phyloP scores from a whole-genome alignment of 2,797 vertebrate species.

The Eupleurogrammus muticus region DNA sequence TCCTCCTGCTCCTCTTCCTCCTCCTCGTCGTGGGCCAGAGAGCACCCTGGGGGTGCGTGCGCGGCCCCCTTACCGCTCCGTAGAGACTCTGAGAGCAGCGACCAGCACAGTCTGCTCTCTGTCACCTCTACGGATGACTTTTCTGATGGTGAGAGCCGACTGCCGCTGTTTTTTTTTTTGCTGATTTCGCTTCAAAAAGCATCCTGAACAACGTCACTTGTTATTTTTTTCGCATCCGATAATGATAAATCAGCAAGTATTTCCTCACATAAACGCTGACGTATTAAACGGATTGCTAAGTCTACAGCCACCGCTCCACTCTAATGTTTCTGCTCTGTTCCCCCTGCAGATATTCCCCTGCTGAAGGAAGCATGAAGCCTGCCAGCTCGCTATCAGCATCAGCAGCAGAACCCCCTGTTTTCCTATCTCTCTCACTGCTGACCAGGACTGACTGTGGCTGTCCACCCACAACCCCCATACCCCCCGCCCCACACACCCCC shows the following conservation, averaged over 20 bases:
- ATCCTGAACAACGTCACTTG: not conserved
- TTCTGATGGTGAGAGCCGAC: conserved; percentile 89
- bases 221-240: not conserved
- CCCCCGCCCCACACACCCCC: conserved; percentile 11
- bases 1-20: conserved; percentile 73
- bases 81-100: conserved; percentile 93
- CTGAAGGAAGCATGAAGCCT: conserved; percentile 96
- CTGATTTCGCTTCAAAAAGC: not conserved
- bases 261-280: not conserved
- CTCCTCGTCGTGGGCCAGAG: conserved; percentile 84
- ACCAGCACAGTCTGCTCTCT: conserved; percentile 97
- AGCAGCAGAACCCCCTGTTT: conserved; percentile 51
- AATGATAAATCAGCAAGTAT: not conserved
- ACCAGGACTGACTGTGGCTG: conserved; percentile 78
- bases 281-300: conserved; percentile 8
- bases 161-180: not conserved
- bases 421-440: conserved; percentile 65
- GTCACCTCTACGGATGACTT: conserved; percentile 93
- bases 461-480: conserved; percentile 43
- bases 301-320: not conserved
- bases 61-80: conserved; percentile 85
- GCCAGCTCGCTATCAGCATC: conserved; percentile 67
- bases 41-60: conserved; percentile 84
- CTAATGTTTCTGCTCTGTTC: conserved; percentile 48
- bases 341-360: conserved; percentile 93